Evolutionary conservation across 2,113 vertebrate genomes (phyloP).

Genomic region (Scomber scombrus): DNA sequence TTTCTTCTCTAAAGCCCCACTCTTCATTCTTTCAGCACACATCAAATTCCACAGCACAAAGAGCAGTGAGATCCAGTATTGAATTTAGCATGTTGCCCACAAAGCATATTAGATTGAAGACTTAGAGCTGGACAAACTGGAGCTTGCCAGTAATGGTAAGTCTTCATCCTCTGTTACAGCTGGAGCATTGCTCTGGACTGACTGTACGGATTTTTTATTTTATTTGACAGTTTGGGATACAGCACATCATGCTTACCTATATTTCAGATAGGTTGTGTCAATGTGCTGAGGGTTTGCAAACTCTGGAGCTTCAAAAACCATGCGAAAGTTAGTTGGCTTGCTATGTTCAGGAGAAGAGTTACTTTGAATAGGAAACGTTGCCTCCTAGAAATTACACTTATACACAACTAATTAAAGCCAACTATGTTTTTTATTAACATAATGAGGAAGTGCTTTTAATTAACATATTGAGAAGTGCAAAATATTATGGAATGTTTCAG

Average conservation of each 20-base stretch:
- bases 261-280: background rate
- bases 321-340: background rate
- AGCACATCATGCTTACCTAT: background rate
- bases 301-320: background rate
- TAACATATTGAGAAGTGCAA: too few species aligned
- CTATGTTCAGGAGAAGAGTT: background rate
- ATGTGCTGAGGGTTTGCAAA: background rate
- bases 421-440: too few species aligned
- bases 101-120: constrained; percentile 33
- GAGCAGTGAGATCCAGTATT: constrained; percentile 1
- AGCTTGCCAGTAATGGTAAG: background rate
- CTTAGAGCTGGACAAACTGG: constrained; percentile 11
- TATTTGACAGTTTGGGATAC: background rate
- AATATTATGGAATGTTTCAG: too few species aligned
- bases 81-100: constrained; percentile 16
- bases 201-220: background rate
- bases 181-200: constrained; percentile 12
- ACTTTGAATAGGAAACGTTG: too few species aligned
- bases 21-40: background rate
- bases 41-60: background rate
- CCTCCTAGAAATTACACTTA: too few species aligned
- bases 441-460: too few species aligned
- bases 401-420: too few species aligned
- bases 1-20: constrained; percentile 1
- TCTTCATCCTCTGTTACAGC: constrained; percentile 19